These are phyloP conservation scores for Gymnothorax javanicus DNA, from an alignment of 2,797 vertebrate genomes.

Conservation along the genomic window DNA sequence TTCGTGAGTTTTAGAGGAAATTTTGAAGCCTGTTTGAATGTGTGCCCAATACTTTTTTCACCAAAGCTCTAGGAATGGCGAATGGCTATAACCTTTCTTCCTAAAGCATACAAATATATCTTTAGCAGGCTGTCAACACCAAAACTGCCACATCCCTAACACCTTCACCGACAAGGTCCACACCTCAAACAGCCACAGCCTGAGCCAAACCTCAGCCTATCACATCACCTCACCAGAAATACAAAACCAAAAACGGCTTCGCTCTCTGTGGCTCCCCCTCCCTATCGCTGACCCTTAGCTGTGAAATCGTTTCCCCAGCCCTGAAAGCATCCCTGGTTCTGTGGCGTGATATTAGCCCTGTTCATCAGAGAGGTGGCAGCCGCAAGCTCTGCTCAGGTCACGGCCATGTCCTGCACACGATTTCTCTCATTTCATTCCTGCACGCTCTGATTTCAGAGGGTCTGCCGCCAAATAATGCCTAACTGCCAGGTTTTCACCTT, in stretches of 20 bases:
- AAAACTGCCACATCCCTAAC: background rate
- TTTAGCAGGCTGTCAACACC: background rate
- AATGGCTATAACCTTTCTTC: background rate
- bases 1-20: background rate
- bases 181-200: background rate
- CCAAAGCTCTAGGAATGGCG: background rate
- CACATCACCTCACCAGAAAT: background rate
- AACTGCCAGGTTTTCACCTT: constrained; percentile 20
- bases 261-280: background rate
- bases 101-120: background rate
- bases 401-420: background rate
- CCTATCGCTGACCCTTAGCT: background rate
- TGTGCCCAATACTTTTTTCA: background rate
- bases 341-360: background rate
- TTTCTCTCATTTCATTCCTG: background rate
- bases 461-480: background rate
- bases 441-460: background rate
- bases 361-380: background rate
- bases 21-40: background rate
- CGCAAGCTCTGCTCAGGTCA: constrained; percentile 3
- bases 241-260: background rate
- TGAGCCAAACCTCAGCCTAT: background rate
- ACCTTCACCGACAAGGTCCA: background rate
- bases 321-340: background rate
- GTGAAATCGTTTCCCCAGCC: background rate